Evolutionary conservation across 2,888 invertebrate genomes (phyloP).

Genomic region (Meiosimyza decipiens): DNA sequence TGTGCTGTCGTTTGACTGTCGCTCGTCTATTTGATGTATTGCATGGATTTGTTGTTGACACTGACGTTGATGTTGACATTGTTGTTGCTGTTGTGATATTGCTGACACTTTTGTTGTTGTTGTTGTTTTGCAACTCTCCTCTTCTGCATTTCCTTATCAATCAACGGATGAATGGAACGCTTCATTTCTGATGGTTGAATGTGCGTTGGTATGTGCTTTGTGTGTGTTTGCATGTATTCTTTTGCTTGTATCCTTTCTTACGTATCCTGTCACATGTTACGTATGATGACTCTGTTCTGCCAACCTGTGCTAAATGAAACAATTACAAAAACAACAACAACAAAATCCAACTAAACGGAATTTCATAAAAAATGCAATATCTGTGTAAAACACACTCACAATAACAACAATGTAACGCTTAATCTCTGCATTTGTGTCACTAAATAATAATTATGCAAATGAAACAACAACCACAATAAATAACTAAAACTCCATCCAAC

Average conservation of each 20-base stretch:
- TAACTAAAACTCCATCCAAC: not conserved
- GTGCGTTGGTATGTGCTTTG: no score
- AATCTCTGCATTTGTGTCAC: not conserved
- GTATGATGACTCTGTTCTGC: not conserved
- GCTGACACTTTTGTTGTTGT: not conserved
- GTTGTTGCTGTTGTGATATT: not conserved
- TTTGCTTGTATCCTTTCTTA: not conserved
- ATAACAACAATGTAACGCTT: not conserved
- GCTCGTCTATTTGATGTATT: constrained; percentile 19
- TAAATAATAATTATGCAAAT: not conserved
- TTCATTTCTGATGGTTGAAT: no score
- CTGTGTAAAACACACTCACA: not conserved
- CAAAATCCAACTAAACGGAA: not conserved
- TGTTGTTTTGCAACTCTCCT: not conserved
- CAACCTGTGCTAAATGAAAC: constrained; percentile 8
- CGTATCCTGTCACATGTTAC: constrained; percentile 3
- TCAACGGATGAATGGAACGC: constrained; percentile 18
- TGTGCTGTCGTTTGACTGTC: constrained; percentile 4
- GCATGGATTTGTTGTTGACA: constrained; percentile 22
- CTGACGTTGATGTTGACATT: not conserved
- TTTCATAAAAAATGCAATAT: no score
- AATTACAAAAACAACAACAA: constrained; percentile 4
- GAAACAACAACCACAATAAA: not conserved
- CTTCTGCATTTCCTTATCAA: constrained; percentile 4
- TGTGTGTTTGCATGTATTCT: no score